Evolutionary conservation across 2,113 vertebrate genomes (phyloP).

Genomic region (Numida meleagris): DNA sequence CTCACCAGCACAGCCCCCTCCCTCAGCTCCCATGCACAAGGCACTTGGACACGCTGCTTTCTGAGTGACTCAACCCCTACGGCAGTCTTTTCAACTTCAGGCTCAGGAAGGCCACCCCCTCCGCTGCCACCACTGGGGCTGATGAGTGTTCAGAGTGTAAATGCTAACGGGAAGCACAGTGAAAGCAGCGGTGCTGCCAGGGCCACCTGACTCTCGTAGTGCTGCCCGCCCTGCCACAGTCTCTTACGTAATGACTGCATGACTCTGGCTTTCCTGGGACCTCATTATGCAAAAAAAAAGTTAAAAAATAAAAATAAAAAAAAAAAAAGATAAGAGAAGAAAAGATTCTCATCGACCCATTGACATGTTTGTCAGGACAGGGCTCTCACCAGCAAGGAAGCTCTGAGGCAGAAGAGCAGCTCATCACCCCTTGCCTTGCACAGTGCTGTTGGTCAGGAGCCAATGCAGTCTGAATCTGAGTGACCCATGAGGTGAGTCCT

Average conservation of each 20-base stretch:
- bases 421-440: accelerated
- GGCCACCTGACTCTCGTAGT: neutral
- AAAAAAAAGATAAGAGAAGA: neutral
- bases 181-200: neutral
- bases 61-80: neutral
- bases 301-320: neutral
- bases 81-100: accelerated
- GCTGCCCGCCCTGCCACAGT: neutral
- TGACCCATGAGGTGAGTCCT: neutral
- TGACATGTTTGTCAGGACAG: neutral
- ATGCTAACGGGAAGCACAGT: neutral
- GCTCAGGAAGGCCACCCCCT: accelerated
- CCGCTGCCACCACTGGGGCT: accelerated
- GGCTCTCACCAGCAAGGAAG: neutral
- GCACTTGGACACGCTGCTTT: accelerated
- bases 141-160: accelerated
- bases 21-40: accelerated
- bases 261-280: constrained; percentile 1
- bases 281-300: neutral
- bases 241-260: neutral
- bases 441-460: neutral
- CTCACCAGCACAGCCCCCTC: neutral
- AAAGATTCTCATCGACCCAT: neutral
- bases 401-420: neutral
- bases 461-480: accelerated